Base-by-base conservation (phyloP, 2,888 invertebrate species). In the Ypsolopha sequella region DNA sequence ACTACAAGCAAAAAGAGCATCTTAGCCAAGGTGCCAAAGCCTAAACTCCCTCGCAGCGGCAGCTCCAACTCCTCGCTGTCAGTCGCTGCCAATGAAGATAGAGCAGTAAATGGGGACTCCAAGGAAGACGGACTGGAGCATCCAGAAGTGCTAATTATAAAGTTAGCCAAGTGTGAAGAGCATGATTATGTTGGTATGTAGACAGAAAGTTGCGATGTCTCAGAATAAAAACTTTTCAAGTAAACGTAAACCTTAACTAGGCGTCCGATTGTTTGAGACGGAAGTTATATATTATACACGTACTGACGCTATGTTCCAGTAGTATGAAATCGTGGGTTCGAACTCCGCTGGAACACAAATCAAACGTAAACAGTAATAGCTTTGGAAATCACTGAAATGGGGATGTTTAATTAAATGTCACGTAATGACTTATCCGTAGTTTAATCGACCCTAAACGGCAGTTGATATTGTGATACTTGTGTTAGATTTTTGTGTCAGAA, bases 101-200 rank as follows among this genome's bases (percentile, higher is more conserved):
- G 47, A 14, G 62, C 66, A 0, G 52, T 67, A 33, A 70, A 70
- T 43, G 72, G 72, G 1, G 63, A 53, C 9, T 48, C 48, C 44
- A 68, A 57, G 48, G 74, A 72, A 0, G 70, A 70, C 1, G 49
- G 51, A 1, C 48, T 65, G 54, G 82, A 82, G 6, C 67, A 64
- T 33, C 61, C 73, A 1, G 84, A 84, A 51, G 87, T 87, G 53
- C 62, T 82, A 47, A 59, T 87, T 51, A 84, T 88, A 35, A 82
- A 79, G 62, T 62, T 88, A 59, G 73, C 80, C 1, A 76, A 70
- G 48, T 65, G 69, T 4, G 80, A 81, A 51, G 85, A 85, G 51
- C 73, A 73, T 55, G 85, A 85, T 56, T 84, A 81, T 64, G 74
- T 86, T 38, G 86, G 86, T 85, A 50, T 75, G 84, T 67, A 10